Evolutionary conservation across 2,113 vertebrate genomes (phyloP).

Genomic region (Oreochromis tanganicae): DNA sequence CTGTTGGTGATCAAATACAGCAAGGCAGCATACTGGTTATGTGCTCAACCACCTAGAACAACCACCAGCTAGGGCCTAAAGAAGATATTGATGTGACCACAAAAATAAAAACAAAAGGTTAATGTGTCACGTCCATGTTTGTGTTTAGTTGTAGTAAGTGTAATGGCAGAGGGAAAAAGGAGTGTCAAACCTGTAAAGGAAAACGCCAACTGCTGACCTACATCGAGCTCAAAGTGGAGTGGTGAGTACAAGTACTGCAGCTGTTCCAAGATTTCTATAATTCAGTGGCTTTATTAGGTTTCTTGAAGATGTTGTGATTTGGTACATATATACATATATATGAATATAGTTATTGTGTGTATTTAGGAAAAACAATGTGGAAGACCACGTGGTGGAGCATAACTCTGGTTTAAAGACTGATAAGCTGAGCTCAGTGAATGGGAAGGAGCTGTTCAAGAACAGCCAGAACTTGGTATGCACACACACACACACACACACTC

Average conservation of each 20-base stretch:
- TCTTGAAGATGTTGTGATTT: background rate
- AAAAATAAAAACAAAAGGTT: background rate
- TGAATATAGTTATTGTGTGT: background rate
- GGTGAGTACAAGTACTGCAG: constrained; percentile 43
- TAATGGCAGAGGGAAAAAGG: background rate
- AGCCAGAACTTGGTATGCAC: constrained; percentile 53
- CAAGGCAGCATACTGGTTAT: background rate
- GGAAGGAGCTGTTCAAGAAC: constrained; percentile 68
- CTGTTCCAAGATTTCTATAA: background rate
- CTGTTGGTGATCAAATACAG: background rate
- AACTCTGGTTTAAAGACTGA: constrained; percentile 32
- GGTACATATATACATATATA: background rate
- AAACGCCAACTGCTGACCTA: constrained; percentile 54
- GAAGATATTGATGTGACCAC: background rate
- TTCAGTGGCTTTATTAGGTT: background rate
- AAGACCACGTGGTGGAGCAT: constrained; percentile 51
- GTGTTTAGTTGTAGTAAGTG: constrained; percentile 45
- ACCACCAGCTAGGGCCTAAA: background rate
- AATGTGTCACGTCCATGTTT: background rate
- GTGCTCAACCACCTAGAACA: background rate
- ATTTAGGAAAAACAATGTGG: constrained; percentile 58
- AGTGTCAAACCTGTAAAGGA: constrained; percentile 64
- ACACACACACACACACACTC: background rate
- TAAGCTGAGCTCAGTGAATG: constrained; percentile 42
- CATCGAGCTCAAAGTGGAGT: constrained; percentile 69